A percentile compares a stretch with the other conserved stretches of the same genome.
These are phyloP conservation scores for Nasonia vitripennis DNA, from an alignment of 1,140 invertebrate genomes.

Conservation along the genomic window DNA sequence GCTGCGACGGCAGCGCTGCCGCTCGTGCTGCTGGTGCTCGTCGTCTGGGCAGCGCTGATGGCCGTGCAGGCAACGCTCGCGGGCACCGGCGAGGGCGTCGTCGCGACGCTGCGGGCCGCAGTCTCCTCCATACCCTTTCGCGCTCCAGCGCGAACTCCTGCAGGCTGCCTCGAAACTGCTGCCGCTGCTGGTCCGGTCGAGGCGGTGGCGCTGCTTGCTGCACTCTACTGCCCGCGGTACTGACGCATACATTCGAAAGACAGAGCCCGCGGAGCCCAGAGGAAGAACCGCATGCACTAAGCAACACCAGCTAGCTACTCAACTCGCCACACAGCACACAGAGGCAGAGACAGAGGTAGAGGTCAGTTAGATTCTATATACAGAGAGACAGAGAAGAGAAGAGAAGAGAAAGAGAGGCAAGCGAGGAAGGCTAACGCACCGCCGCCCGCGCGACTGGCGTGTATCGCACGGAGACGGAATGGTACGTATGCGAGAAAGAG, in stretches of 20 bases:
- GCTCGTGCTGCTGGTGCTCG: constrained; percentile 32
- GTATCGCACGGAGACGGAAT: not conserved
- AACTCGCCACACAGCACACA: not conserved
- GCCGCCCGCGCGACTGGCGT: not conserved
- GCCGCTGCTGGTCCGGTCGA: not conserved
- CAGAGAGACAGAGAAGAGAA: not conserved
- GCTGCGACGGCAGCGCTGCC: constrained; percentile 56
- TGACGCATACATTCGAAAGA: constrained; percentile 40
- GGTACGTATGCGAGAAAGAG: not conserved
- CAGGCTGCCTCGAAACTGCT: not conserved
- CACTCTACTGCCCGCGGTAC: constrained; percentile 15
- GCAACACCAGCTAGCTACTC: not conserved
- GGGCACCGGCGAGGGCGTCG: constrained; percentile 63
- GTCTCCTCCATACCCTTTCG: constrained; percentile 44
- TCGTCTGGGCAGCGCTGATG: constrained; percentile 2
- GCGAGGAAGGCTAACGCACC: not conserved
- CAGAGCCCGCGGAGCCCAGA: not conserved
- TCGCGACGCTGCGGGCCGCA: constrained; percentile 56
- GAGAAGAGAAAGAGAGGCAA: not conserved
- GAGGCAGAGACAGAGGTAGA: not conserved
- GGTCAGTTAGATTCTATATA: not conserved
- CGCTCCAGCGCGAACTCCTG: constrained; percentile 10
- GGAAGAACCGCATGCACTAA: constrained; percentile 21
- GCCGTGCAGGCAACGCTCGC: not conserved
- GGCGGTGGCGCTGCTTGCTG: not conserved